Base-by-base conservation (phyloP, 1,140 invertebrate species). In the Pseudomyrmex pallidus region DNA sequence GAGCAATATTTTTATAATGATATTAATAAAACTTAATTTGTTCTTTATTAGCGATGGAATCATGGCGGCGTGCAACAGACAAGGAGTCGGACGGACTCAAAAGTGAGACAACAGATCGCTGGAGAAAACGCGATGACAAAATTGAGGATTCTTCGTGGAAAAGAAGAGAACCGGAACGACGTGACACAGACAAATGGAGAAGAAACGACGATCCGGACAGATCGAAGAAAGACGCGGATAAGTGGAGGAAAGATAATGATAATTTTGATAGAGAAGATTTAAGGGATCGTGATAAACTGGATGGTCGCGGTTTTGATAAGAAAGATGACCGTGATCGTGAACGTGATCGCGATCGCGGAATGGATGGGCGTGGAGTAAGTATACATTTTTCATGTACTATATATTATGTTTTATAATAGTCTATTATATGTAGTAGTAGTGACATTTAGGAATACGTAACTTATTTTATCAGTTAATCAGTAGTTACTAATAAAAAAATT, bases 251-350 rank as follows among this genome's bases (percentile, higher is more conserved):
- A 73, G 56, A 84, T n/a, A n/a, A n/a, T 0, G 84, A 85, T 17
- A 59, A 84, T 17, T 87, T 72, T 4, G 78, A 87, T 8, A 84
- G 66, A n/a, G 86, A 85, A 3, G 76, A 84, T 54, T 17, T 46
- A 63, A 92, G 92, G 9, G 92, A 92, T 10, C 93, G 92, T 25
- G 83, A 84, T 13, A 85, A 70, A n/a, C 13, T 70, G 35, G 70
- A 74, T 20, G 72, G 64, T 12, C 74, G 74, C 66, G 70, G 74
- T 59, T 82, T 63, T 13, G 82, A 87, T 0, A 86, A 87, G 84
- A 66, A 64, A 68, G 85, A 82, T 46, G 82, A 85, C 20, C 87
- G 87, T 22, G 93, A 93, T 46, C 90, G 93, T 63, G 73, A 90
- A 35, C 78, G 76, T 68, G 50, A 82, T n/a, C 59, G 74, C 66